Evolutionary conservation across 2,888 invertebrate species (phyloP), one percentile per base, ranked within the genome.

Genomic region (Congeria kusceri): DNA sequence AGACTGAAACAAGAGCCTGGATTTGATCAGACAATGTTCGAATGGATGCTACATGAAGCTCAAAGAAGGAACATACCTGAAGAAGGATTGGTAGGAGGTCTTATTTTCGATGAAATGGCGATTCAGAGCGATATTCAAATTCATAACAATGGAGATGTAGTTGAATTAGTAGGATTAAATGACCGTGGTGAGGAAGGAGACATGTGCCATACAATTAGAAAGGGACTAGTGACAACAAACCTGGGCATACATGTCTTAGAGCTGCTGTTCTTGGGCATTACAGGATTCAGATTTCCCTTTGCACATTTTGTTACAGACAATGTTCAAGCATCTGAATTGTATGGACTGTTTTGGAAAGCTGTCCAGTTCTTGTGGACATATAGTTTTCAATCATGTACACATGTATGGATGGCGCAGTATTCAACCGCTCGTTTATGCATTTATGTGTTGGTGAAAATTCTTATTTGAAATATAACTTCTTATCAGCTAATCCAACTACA

Each of bases 31-130:
- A 25, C 66, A 32, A 46, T 81, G 20, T 68, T 80, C 5, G 3
- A 49, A 44, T 86, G 86, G 86, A 85, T 85, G 86, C n/a, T 56
- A 56, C 18, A 63, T 18, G 81, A 86, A 46, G 86, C 82, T 5
- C 63, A 59, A 29, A 57, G 72, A 44, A 57, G 61, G 23, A 46
- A 74, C 4, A 53, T 84, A 27, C 73, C 69, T 0, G 23, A 27
- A 18, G 63, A 82, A 25, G 83, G 77, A 1, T 77, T 62, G 57
- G 44, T 28, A 11, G 83, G 82, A 20, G 82, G 85, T 0, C 65
- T 86, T 0, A 62, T 86, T 7, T 15, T 82, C 0, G 86, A 84
- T 59, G 83, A 83, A 65, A 86, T 86, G 84, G 57, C 72, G 3
- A 83, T 84, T 15, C 85, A 86, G 27, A 47, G 75, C 9, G 82